Percentiles rank a stretch among this genome's conserved stretches.
These are phyloP conservation scores for Eumeta japonica DNA, from an alignment of 1,140 invertebrate species.

Conservation along the genomic window DNA sequence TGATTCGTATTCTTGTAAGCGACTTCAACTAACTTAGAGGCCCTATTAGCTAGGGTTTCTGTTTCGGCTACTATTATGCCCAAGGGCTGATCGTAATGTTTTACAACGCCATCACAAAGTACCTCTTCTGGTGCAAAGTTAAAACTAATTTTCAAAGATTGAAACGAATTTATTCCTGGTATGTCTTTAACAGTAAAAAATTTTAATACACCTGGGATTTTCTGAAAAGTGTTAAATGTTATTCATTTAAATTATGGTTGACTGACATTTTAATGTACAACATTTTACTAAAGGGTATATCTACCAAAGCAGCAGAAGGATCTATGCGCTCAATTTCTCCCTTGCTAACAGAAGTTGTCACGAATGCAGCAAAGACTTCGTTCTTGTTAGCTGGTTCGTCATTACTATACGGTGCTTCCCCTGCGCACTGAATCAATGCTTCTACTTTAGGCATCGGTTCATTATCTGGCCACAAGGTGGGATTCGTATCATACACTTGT, in stretches of 20 bases:
- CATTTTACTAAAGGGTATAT: not conserved
- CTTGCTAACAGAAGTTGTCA: conserved; percentile 52
- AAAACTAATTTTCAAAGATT: conserved; percentile 45
- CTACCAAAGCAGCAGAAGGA: conserved; percentile 57
- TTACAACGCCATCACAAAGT: conserved; percentile 51
- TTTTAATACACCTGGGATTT: conserved; percentile 68
- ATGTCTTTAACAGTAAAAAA: conserved; percentile 75
- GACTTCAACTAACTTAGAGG: conserved; percentile 65
- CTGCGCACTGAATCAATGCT: conserved; percentile 58
- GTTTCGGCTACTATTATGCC: conserved; percentile 70
- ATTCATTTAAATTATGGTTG: conserved; percentile 1
- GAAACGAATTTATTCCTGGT: conserved; percentile 67
- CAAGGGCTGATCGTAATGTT: conserved; percentile 69
- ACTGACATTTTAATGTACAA: not conserved
- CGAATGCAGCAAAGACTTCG: conserved; percentile 62
- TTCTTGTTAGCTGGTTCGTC: conserved; percentile 54
- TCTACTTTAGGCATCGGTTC: conserved; percentile 64
- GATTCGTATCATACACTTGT: conserved; percentile 62
- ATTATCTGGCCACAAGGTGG: conserved; percentile 65
- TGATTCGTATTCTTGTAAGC: conserved; percentile 54
- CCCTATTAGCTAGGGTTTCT: conserved; percentile 61
- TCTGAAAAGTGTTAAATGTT: conserved; percentile 43
- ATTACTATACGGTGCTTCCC: conserved; percentile 61
- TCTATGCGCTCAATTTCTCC: conserved; percentile 59
- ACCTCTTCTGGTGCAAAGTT: conserved; percentile 61